phyloP scores from a whole-genome alignment of 2,113 vertebrate species.

The Progne subis region DNA sequence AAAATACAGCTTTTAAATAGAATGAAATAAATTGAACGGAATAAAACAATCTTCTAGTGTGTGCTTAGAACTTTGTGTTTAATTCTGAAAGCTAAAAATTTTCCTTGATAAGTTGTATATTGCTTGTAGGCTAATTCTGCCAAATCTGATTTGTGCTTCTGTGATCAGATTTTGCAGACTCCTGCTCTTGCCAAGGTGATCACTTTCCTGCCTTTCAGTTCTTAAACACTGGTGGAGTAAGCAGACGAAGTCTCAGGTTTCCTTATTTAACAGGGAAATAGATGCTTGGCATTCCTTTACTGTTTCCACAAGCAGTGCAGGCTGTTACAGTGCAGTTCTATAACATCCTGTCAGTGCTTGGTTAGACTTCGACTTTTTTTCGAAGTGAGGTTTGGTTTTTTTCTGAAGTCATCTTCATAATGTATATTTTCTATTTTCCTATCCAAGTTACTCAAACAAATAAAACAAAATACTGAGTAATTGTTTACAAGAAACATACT shows the following conservation, averaged over 20 bases:
- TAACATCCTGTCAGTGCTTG: not conserved
- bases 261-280: not conserved
- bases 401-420: not conserved
- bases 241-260: not conserved
- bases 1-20: not conserved
- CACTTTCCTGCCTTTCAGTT: not conserved
- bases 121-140: not conserved
- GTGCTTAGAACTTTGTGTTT: not conserved
- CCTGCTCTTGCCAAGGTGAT: not conserved
- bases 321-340: not conserved
- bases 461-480: not conserved
- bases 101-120: not conserved
- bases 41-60: not conserved
- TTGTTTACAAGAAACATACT: not conserved
- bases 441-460: not conserved
- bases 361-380: not conserved
- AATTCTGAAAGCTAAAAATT: not conserved
- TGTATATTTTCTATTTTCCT: not conserved
- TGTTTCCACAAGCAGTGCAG: not conserved
- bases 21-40: not conserved
- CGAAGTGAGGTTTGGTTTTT: not conserved
- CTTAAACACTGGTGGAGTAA: not conserved
- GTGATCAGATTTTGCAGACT: not conserved
- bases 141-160: not conserved
- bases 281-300: not conserved